Conservation (phyloP, 2,113 vertebrate genomes). For the Hoplias malabaricus region DNA sequence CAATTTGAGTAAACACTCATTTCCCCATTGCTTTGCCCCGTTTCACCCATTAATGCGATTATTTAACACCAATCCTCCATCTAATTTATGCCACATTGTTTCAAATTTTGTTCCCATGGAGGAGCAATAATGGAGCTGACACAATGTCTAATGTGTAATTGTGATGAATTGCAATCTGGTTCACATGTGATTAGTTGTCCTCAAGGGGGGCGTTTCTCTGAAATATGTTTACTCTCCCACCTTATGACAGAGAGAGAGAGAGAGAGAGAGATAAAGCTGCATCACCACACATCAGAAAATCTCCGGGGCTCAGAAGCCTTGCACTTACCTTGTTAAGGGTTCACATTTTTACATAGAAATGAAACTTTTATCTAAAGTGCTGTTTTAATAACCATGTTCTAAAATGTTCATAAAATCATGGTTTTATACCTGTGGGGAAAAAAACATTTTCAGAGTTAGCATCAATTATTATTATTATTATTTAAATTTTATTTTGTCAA, state of each 20-base stretch:
- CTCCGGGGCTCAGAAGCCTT: neutral
- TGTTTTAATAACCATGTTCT: no score
- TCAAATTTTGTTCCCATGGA: slow-evolving; percentile 23
- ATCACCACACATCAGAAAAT: neutral
- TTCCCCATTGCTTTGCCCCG: slow-evolving; percentile 3
- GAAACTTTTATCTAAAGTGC: no score
- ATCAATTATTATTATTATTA: no score
- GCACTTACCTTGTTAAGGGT: no score
- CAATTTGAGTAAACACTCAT: slow-evolving; percentile 12
- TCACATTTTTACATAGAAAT: no score
- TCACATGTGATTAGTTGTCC: slow-evolving; percentile 10
- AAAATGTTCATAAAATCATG: no score
- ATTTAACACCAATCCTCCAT: slow-evolving; percentile 36
- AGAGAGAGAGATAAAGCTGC: neutral
- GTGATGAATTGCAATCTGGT: slow-evolving; percentile 31
- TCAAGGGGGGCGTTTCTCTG: neutral
- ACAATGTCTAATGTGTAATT: slow-evolving; percentile 39
- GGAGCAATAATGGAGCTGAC: slow-evolving; percentile 28
- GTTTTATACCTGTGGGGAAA: no score
- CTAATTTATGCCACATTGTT: slow-evolving; percentile 42
- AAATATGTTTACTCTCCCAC: slow-evolving; percentile 10
- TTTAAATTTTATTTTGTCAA: no score
- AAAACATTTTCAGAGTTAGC: no score
- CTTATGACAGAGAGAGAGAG: neutral
- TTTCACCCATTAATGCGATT: slow-evolving; percentile 41